Conservation (phyloP, 2,797 vertebrate species). For the Paratrypauchen microcephalus region DNA sequence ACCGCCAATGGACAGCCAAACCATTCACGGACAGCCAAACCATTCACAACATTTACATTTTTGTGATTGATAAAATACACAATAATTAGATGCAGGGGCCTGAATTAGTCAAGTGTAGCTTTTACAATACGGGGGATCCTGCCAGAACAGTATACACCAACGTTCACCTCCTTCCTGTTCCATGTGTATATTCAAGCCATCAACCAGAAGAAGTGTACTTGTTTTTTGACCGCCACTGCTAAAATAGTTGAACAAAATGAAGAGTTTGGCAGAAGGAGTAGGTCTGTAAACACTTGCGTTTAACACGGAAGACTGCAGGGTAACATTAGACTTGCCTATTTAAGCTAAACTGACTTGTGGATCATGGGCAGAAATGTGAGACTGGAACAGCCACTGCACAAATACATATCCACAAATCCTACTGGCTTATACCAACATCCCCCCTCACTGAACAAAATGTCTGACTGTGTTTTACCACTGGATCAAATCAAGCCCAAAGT, state of each 20-base stretch:
- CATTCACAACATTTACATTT: no score
- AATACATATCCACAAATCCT: conserved; percentile 14
- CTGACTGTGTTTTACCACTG: conserved; percentile 35
- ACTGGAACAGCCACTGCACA: conserved; percentile 10
- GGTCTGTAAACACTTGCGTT: conserved; percentile 15
- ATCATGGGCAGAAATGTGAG: conserved; percentile 33
- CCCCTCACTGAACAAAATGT: conserved; percentile 23
- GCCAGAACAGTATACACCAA: no score
- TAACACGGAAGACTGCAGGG: conserved; percentile 14
- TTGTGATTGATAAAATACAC: no score
- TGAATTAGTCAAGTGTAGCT: no score
- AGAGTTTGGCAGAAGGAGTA: background rate
- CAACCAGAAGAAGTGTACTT: background rate
- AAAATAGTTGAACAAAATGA: conserved; percentile 19
- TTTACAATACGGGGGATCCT: no score
- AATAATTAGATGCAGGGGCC: no score
- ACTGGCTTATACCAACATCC: conserved; percentile 24
- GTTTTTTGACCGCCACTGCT: background rate
- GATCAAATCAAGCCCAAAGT: conserved; percentile 44
- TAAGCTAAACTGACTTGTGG: conserved; percentile 17
- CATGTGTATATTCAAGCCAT: background rate
- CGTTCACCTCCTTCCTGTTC: no score
- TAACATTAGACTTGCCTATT: conserved; percentile 25
- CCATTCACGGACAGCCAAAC: no score
- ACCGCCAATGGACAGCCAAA: no score